Conservation (phyloP, 2,797 vertebrate genomes). For the Gallinago solitaria region DNA sequence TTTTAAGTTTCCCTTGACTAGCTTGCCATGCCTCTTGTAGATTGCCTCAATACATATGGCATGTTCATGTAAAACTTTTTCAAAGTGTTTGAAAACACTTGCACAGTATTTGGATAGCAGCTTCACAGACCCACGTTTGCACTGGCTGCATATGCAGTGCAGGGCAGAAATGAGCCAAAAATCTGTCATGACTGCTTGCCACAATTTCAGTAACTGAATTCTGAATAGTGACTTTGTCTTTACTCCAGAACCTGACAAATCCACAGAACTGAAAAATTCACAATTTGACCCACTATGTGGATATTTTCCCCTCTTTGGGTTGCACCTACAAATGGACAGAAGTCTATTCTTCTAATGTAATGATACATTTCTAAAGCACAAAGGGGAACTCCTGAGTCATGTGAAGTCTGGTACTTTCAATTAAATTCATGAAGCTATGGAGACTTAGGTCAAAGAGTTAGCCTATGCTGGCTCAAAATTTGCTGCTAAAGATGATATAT, state of each 20-base stretch:
- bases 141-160: not conserved
- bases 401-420: not conserved
- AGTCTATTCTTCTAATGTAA: not conserved
- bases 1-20: not conserved
- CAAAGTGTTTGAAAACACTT: not conserved
- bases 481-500: not conserved
- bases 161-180: not conserved
- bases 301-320: not conserved
- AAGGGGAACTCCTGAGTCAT: not conserved
- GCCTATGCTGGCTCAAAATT: not conserved
- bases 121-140: not conserved
- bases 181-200: not conserved
- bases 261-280: not conserved
- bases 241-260: not conserved
- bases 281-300: not conserved
- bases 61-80: not conserved
- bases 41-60: not conserved
- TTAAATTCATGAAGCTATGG: not conserved
- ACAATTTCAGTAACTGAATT: not conserved
- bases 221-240: not conserved
- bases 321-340: not conserved
- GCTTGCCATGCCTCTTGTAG: not conserved
- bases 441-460: not conserved
- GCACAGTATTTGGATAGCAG: not conserved
- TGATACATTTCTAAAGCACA: not conserved